These are phyloP conservation scores for Mermis nigrescens DNA, from an alignment of 2,888 invertebrate species.

Conservation along the genomic window DNA sequence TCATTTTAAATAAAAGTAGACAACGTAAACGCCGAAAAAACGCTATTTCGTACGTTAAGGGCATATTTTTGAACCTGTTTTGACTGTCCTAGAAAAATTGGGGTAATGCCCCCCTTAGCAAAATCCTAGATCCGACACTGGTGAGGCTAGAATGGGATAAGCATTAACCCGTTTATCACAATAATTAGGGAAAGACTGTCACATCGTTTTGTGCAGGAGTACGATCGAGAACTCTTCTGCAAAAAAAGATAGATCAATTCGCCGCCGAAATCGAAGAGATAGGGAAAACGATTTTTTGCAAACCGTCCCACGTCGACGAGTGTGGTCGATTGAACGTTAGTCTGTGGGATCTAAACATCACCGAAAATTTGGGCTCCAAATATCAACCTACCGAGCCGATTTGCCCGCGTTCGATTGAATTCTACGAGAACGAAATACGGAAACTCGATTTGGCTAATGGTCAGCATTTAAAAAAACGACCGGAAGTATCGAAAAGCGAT, in stretches of 20 bases:
- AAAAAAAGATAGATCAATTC: not conserved
- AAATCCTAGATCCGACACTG: too few species aligned
- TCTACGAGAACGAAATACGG: not conserved
- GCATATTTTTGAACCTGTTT: too few species aligned
- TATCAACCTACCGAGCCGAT: not conserved
- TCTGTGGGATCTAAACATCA: not conserved
- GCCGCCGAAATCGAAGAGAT: not conserved
- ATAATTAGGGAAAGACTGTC: too few species aligned
- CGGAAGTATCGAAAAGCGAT: too few species aligned
- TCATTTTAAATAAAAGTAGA: too few species aligned
- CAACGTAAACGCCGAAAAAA: too few species aligned
- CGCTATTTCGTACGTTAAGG: too few species aligned
- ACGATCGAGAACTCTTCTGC: not conserved
- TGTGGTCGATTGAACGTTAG: not conserved
- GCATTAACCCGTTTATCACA: too few species aligned
- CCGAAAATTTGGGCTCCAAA: not conserved
- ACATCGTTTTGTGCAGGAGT: not conserved
- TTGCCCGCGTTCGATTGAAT: not conserved
- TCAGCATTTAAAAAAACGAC: too few species aligned
- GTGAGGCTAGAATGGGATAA: too few species aligned
- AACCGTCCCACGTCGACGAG: not conserved
- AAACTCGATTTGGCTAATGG: not conserved
- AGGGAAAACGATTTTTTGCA: not conserved
- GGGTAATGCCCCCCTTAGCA: too few species aligned
- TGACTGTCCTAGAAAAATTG: too few species aligned